Evolutionary conservation across 2,888 invertebrate species (phyloP), one percentile per base, ranked within the genome.

Genomic region (Noctua comes): DNA sequence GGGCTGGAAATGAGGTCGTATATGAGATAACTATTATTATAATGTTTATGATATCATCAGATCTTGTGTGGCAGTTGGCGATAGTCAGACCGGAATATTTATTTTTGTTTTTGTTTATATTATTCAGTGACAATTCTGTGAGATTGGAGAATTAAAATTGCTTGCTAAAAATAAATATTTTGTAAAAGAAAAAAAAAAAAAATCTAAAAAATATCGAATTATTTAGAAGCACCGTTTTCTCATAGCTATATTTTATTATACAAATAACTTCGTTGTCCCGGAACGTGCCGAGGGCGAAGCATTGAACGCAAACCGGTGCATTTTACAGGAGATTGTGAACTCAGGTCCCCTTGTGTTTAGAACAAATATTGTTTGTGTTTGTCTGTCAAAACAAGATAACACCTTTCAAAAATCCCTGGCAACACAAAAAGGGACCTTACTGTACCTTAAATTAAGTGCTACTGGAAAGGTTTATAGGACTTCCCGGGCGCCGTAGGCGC

Each of bases 1-100:
- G 54, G 62, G 81, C 24, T 46, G 16, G 65, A 66, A 76, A 82
- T 87, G 74, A 81, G 74, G 68, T 73, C 74, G 64, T 81, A 48
- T 62, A 68, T 57, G 54, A 65, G 27, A 57, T 76, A 68, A 83
- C 76, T 85, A 71, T 75, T 64, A 69, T 80, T 48, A 57, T 65
- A n/a, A 70, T 64, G 36, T 85, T 85, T 62, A 76, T 66, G 66
- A n/a, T 31, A 62, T 27, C 40, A 43, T n/a, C 21, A 82, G 65
- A 73, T 68, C 73, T 73, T 57, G 36, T 43, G 27, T 57, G 57
- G n/a, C 62, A 57, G 48, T 54, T 54, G 8, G 8, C n/a, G 68
- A 75, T 68, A 80, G 48, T 51, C 21, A 8, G n/a, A 16, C 24
- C n/a, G n/a, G 21, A 82, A 27, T 71, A 68, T 73, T 68, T 57